Evolutionary conservation across 2,888 invertebrate species (phyloP).

Genomic region (Patella pellucida): DNA sequence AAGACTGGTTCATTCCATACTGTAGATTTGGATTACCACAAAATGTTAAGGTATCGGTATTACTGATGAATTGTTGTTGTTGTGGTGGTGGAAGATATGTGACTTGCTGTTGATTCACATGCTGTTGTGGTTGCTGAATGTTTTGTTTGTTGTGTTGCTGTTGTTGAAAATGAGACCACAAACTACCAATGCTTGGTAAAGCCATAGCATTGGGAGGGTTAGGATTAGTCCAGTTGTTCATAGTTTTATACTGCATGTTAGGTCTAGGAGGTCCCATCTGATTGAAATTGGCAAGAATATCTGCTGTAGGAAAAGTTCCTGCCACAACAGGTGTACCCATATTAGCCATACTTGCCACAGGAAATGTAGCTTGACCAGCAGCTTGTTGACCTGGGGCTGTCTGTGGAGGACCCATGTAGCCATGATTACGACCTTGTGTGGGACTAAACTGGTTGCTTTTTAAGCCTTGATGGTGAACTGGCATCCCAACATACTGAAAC

Average conservation of each 20-base stretch:
- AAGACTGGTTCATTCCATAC: constrained; percentile 1
- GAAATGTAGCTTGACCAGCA: constrained; percentile 19
- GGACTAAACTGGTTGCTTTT: constrained; percentile 39
- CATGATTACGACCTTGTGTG: constrained; percentile 37
- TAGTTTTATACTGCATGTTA: constrained; percentile 30
- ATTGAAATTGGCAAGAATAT: constrained; percentile 27
- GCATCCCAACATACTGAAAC: constrained; percentile 25
- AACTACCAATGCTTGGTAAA: constrained; percentile 58
- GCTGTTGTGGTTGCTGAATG: constrained; percentile 50
- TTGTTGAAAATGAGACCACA: constrained; percentile 45
- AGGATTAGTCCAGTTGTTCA: constrained; percentile 33
- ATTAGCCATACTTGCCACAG: constrained; percentile 28
- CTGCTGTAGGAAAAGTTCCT: constrained; percentile 26
- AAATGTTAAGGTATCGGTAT: background rate
- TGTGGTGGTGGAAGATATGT: constrained; percentile 35
- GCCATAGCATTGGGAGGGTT: constrained; percentile 21
- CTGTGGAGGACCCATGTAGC: constrained; percentile 10
- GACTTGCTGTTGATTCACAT: constrained; percentile 31
- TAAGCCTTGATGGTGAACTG: constrained; percentile 13
- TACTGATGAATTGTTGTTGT: constrained; percentile 31
- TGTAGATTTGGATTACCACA: constrained; percentile 2
- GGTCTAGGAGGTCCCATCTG: constrained; percentile 20
- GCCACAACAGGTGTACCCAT: constrained; percentile 23
- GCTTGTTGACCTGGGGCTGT: constrained; percentile 15
- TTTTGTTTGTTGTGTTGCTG: constrained; percentile 34